A percentile compares a stretch with the other conserved stretches of the same genome.
These are phyloP conservation scores for Blera fallax DNA, from an alignment of 2,888 invertebrate species.

Conservation along the genomic window DNA sequence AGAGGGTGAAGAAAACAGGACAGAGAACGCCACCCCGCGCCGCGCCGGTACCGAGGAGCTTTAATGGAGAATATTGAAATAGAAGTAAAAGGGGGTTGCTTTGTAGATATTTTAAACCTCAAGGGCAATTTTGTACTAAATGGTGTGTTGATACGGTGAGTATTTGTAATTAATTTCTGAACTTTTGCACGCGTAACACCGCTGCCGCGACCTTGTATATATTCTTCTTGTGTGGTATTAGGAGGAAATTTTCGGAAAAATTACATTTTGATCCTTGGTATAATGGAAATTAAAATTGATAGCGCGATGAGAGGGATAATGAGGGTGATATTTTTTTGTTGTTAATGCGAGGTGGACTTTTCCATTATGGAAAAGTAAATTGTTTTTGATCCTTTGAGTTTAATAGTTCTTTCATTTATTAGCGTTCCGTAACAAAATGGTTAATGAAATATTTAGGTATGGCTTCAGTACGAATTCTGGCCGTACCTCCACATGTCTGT, in stretches of 20 bases:
- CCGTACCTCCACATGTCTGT: too few relatives aligned
- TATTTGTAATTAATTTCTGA: slow-evolving; percentile 63
- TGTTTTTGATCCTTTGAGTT: not conserved
- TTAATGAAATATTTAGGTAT: too few relatives aligned
- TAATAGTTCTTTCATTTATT: too few relatives aligned
- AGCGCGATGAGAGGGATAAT: not conserved
- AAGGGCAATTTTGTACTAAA: slow-evolving; percentile 42
- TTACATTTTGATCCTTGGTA: slow-evolving; percentile 41
- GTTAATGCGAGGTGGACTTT: not conserved
- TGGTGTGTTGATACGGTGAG: slow-evolving; percentile 49
- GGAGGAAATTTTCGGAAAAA: slow-evolving; percentile 15
- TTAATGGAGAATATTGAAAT: slow-evolving; percentile 48
- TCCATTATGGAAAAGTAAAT: not conserved
- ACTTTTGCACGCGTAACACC: slow-evolving; percentile 26
- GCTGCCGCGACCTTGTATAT: not conserved
- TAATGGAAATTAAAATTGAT: slow-evolving; percentile 51
- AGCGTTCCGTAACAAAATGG: too few relatives aligned
- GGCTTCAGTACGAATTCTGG: too few relatives aligned
- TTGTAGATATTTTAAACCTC: slow-evolving; percentile 32
- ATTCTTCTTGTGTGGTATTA: slow-evolving; percentile 2
- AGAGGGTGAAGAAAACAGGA: not conserved
- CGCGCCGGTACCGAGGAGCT: not conserved
- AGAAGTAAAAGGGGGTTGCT: not conserved
- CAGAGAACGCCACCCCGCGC: too few relatives aligned
- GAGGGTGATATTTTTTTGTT: slow-evolving; percentile 15